Base-by-base conservation (phyloP, 2,888 invertebrate genomes). In the Rambutsinella grinnellia region DNA sequence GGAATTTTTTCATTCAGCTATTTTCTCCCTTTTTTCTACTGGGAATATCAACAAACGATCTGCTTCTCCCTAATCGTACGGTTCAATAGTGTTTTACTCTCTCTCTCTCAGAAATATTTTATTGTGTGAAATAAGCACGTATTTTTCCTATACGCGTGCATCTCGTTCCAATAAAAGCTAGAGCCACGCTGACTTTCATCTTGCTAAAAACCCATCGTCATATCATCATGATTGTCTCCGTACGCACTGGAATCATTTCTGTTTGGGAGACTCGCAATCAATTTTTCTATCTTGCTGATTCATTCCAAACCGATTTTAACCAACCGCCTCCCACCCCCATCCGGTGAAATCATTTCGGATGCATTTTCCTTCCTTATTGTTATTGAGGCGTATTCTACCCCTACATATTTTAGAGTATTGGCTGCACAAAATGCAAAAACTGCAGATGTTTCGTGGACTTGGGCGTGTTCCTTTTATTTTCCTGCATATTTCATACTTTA, bases 171-270 rank as follows among this genome's bases (percentile, higher is more conserved):
- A 68, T 47, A 58, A 68, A 60, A 68, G 51, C 36, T 51, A 44
- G 68, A 44, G 53, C 36, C 58, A 68, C 26, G 57, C 67, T 67
- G 65, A 49, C 60, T 60, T 53, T 68, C 68, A 68, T 68, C 60
- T 68, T 28, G 47, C 27, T 49, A 26, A 58, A 49, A 58, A 46
- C 56, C 56, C 36, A 36, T 36, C 58, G 56, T 67, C 47, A 57
- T 46, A 67, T 67, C 28, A 60, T 68, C 56, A n/a, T n/a, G n/a
- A 36, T 66, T 36, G n/a, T 65, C 63, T 27, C 36, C 56, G 8
- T 67, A 36, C 13, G 36, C 66, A 49, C 19, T n/a, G 28, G 15
- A 54, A 21, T 26, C 27, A 36, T 36, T n/a, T 17, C 15, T 49
- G 49, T 8, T 13, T 13, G n/a, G 8, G n/a, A 17, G n/a, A 49